Conservation (phyloP, 2,113 vertebrate genomes). For the pig (Sus scrofa) region DNA sequence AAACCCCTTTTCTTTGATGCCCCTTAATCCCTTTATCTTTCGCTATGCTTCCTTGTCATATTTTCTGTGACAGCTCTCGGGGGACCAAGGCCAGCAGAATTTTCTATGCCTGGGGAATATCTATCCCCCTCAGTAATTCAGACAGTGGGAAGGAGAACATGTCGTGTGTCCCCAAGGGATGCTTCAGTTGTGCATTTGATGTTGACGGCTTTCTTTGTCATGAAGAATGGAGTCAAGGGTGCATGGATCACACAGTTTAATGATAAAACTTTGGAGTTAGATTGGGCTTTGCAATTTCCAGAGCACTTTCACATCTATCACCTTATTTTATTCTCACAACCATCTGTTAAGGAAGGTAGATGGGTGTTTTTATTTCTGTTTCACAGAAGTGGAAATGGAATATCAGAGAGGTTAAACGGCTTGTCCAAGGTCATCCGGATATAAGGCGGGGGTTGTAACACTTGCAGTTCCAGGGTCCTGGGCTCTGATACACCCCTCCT, state of each 20-base stretch:
- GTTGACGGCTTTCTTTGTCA: conserved; percentile 65
- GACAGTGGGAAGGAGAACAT: conserved; percentile 61
- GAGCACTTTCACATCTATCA: background rate
- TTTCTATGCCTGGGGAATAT: conserved; percentile 73
- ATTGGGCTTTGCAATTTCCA: conserved; percentile 17
- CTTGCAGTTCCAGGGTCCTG: background rate
- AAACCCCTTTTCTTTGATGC: conserved; percentile 65
- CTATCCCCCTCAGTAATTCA: conserved; percentile 71
- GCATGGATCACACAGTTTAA: conserved; percentile 4
- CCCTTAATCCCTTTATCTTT: conserved; percentile 66
- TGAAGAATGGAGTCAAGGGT: conserved; percentile 49
- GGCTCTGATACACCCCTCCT: background rate
- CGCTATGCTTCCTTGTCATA: conserved; percentile 62
- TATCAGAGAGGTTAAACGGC: conserved; percentile 46
- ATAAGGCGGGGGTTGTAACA: background rate
- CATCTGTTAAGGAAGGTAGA: background rate
- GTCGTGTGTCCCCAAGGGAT: conserved; percentile 34
- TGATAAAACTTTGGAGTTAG: conserved; percentile 56
- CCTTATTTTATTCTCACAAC: background rate
- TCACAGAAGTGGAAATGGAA: conserved; percentile 31
- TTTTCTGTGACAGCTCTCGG: conserved; percentile 73
- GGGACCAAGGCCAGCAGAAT: conserved; percentile 65
- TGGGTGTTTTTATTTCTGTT: conserved; percentile 50
- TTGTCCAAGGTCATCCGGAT: background rate
- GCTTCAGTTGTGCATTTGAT: conserved; percentile 67